Percentiles rank a stretch among this genome's conserved stretches.
These are phyloP conservation scores for Lampropteryx suffumata DNA, from an alignment of 2,888 invertebrate genomes.

Conservation along the genomic window DNA sequence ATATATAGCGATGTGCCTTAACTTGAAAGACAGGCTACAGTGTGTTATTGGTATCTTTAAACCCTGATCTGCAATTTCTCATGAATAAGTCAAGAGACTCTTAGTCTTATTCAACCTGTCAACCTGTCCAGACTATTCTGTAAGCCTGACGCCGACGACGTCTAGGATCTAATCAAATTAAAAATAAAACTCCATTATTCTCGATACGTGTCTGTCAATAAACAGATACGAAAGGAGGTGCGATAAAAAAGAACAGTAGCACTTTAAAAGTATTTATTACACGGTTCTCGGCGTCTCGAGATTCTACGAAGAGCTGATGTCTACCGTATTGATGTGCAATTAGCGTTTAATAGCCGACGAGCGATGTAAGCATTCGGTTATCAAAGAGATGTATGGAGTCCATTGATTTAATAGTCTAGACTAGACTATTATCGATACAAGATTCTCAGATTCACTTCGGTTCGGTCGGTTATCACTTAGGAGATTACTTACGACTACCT, in stretches of 20 bases:
- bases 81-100: slow-evolving; percentile 8
- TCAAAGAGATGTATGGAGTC: background rate
- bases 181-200: background rate
- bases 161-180: slow-evolving; percentile 6
- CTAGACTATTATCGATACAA: no score
- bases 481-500: no score
- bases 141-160: background rate
- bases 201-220: slow-evolving; percentile 11
- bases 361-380: slow-evolving; percentile 15
- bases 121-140: slow-evolving; percentile 2
- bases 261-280: slow-evolving; percentile 24
- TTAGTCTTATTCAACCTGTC: slow-evolving; percentile 5
- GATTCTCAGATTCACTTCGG: no score
- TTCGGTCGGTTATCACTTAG: no score
- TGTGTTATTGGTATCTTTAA: background rate
- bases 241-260: slow-evolving; percentile 24
- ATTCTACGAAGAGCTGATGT: slow-evolving; percentile 43
- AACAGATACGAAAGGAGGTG: slow-evolving; percentile 21
- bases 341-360: slow-evolving; percentile 42
- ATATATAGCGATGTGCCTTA: no score
- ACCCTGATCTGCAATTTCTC: slow-evolving; percentile 1
- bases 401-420: no score
- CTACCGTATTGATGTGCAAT: slow-evolving; percentile 44
- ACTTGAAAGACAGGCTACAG: background rate
- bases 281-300: slow-evolving; percentile 16